These are phyloP conservation scores for Leptinotarsa undecemlineata DNA, from an alignment of 1,140 invertebrate species.

Conservation along the genomic window DNA sequence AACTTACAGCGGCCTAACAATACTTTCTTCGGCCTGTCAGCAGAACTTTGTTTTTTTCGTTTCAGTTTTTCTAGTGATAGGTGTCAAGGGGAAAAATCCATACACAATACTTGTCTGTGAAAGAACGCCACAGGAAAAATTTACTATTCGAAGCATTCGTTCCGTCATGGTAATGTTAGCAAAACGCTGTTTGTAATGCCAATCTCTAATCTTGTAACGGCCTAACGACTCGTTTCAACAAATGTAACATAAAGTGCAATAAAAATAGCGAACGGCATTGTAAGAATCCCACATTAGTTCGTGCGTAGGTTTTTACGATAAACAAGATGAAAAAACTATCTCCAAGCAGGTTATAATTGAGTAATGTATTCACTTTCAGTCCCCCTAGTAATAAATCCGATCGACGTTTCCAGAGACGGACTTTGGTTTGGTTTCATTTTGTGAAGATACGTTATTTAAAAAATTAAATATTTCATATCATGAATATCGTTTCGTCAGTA, in stretches of 20 bases:
- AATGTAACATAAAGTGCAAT: conserved; percentile 7
- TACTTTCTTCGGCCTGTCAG: too few relatives aligned
- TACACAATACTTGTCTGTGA: too few relatives aligned
- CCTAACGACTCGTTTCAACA: not conserved
- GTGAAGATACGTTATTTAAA: too few relatives aligned
- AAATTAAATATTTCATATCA: too few relatives aligned
- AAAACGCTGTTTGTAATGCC: not conserved
- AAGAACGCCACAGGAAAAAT: not conserved
- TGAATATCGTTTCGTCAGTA: too few relatives aligned
- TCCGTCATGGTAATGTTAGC: not conserved
- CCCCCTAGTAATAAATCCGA: conserved; percentile 1
- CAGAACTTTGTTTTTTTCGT: too few relatives aligned
- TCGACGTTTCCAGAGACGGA: conserved; percentile 5
- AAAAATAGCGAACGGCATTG: conserved; percentile 7
- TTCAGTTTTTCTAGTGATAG: too few relatives aligned
- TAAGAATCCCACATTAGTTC: conserved; percentile 3
- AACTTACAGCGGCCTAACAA: too few relatives aligned
- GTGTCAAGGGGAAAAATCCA: too few relatives aligned
- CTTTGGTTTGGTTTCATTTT: not conserved
- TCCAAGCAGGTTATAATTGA: conserved; percentile 14
- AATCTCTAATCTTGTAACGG: not conserved
- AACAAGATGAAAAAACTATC: not conserved
- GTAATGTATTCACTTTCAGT: conserved; percentile 16
- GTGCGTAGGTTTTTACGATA: conserved; percentile 12
- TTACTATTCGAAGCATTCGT: not conserved